phyloP scores from a whole-genome alignment of 2,113 vertebrate genomes.

The Lonchura striata region DNA sequence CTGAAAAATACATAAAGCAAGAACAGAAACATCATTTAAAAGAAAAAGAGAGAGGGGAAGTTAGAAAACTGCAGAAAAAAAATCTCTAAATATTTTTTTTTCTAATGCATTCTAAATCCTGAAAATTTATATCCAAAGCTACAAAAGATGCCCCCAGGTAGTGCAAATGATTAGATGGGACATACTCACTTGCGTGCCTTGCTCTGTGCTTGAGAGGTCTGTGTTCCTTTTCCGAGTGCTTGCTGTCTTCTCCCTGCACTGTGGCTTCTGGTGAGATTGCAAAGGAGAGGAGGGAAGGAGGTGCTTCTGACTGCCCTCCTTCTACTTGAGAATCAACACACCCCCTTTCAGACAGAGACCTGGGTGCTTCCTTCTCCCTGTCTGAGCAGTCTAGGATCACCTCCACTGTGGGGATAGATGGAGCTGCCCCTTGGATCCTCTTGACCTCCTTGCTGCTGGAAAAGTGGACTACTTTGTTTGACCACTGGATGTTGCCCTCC shows the following conservation, averaged over 20 bases:
- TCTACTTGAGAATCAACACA: slow-evolving; percentile 82
- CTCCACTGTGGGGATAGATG: slow-evolving; percentile 78
- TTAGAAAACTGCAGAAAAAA: background rate
- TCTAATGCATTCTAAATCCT: background rate
- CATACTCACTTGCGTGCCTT: slow-evolving; percentile 91
- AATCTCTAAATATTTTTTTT: background rate
- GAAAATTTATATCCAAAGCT: background rate
- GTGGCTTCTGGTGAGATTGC: slow-evolving; percentile 83
- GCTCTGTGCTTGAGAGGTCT: slow-evolving; percentile 93
- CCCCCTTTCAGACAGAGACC: slow-evolving; percentile 75
- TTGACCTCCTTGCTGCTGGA: slow-evolving; percentile 67
- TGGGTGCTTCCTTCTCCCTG: slow-evolving; percentile 73
- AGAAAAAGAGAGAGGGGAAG: background rate
- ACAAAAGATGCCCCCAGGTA: background rate
- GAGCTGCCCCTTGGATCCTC: slow-evolving; percentile 64
- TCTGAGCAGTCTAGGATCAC: slow-evolving; percentile 79
- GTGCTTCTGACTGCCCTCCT: slow-evolving; percentile 85
- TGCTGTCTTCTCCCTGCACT: slow-evolving; percentile 79
- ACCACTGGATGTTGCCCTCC: slow-evolving; percentile 50
- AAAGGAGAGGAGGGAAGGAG: slow-evolving; percentile 86
- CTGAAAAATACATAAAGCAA: background rate
- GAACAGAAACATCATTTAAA: background rate
- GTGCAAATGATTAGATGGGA: background rate
- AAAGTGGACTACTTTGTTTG: slow-evolving; percentile 71
- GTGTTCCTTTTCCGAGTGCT: slow-evolving; percentile 80